A percentile compares a stretch with the other conserved stretches of the same genome.
Evolutionary conservation across 2,888 invertebrate species (phyloP).

Genomic region (Sinelater perroti): DNA sequence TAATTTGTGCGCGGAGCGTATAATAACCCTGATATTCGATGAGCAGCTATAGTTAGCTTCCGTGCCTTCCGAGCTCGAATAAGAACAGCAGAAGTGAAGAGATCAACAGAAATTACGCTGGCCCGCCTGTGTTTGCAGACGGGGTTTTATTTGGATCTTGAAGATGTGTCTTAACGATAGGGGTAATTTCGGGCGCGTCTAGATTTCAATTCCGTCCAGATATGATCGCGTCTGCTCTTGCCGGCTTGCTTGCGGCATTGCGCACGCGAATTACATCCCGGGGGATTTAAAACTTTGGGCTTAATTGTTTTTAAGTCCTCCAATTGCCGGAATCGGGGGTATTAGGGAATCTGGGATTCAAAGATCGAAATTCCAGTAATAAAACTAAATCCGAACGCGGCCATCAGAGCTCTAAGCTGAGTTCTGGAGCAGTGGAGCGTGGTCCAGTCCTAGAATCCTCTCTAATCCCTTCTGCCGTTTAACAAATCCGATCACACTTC

Average conservation of each 20-base stretch:
- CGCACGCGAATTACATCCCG: constrained; percentile 29
- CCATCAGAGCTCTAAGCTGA: constrained; percentile 47
- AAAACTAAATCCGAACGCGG: constrained; percentile 48
- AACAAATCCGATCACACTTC: constrained; percentile 59
- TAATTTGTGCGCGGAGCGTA: no score
- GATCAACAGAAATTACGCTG: constrained; percentile 6
- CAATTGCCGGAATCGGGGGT: constrained; percentile 35
- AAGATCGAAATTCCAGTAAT: constrained; percentile 40
- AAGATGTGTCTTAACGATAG: constrained; percentile 11
- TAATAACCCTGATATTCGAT: no score
- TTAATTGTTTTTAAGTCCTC: constrained; percentile 39
- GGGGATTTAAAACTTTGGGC: constrained; percentile 37
- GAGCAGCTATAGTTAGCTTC: no score
- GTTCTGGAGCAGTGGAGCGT: constrained; percentile 48
- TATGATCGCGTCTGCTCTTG: constrained; percentile 27
- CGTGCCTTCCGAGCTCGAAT: no score
- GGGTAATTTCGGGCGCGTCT: constrained; percentile 21
- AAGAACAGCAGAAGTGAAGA: background rate
- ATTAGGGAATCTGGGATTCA: constrained; percentile 36
- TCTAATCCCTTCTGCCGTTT: constrained; percentile 58
- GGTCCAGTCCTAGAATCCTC: constrained; percentile 50
- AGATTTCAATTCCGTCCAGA: constrained; percentile 26
- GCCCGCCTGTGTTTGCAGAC: constrained; percentile 10
- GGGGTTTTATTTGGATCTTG: constrained; percentile 5
- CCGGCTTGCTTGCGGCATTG: constrained; percentile 23